Conservation (phyloP, 1,140 invertebrate species). For the Brachionus asplanchnoidis region DNA sequence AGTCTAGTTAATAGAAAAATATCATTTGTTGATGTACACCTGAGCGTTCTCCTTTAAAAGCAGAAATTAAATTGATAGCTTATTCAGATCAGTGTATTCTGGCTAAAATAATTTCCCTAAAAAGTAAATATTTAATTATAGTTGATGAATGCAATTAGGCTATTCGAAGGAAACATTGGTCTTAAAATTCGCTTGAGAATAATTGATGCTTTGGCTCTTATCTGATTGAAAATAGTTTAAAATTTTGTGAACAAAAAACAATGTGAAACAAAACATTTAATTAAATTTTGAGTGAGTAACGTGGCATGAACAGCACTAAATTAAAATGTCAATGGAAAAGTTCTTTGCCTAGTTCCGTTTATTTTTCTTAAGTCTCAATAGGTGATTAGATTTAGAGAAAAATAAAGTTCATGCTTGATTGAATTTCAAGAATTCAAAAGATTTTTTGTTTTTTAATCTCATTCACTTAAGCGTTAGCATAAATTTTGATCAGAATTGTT, state of each 20-base stretch:
- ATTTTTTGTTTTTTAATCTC: background rate
- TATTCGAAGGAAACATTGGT: background rate
- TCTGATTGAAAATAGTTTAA: constrained; percentile 2
- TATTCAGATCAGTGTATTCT: background rate
- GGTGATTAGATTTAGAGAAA: background rate
- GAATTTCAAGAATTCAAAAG: constrained; percentile 18
- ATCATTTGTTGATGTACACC: background rate
- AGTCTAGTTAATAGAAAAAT: background rate
- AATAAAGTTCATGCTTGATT: constrained; percentile 22
- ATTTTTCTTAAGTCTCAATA: constrained; percentile 8
- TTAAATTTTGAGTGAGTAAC: background rate
- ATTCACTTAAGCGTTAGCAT: background rate
- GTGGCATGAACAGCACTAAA: background rate
- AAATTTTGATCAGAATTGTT: background rate
- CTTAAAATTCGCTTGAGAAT: background rate
- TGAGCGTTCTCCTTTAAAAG: background rate
- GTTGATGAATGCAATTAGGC: background rate
- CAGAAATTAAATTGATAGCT: background rate
- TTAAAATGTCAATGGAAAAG: background rate
- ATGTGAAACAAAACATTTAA: constrained; percentile 28
- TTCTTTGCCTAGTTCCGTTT: background rate
- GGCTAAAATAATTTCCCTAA: background rate
- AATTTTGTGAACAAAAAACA: background rate
- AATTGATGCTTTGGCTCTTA: background rate
- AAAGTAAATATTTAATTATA: background rate